Evolutionary conservation across 2,888 invertebrate species (phyloP).

Genomic region (Scaptomyza tumidula): DNA sequence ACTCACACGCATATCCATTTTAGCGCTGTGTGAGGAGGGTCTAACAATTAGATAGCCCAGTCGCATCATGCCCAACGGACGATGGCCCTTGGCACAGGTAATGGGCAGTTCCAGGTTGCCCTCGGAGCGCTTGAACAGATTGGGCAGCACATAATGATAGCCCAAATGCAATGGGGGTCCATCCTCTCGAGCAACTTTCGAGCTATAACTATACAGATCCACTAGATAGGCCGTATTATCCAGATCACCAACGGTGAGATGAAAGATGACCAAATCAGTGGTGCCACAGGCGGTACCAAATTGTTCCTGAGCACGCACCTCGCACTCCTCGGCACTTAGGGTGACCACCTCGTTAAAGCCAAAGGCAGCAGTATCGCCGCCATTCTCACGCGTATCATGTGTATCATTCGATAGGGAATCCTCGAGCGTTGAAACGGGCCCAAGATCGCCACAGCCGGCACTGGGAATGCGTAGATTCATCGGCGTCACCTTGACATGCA

Average conservation of each 20-base stretch:
- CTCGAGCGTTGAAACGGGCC: constrained; percentile 85
- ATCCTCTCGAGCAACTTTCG: constrained; percentile 86
- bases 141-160: constrained; percentile 95
- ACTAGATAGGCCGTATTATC: constrained; percentile 92
- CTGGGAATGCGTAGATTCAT: constrained; percentile 87
- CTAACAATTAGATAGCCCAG: constrained; percentile 86
- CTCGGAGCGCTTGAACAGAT: constrained; percentile 91
- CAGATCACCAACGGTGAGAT: constrained; percentile 90
- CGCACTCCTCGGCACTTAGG: constrained; percentile 88
- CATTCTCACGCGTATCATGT: constrained; percentile 86
- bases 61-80: constrained; percentile 92
- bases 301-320: constrained; percentile 90
- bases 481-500: constrained; percentile 91
- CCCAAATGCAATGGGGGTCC: constrained; percentile 94
- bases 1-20: constrained; percentile 91
- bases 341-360: constrained; percentile 88
- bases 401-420: constrained; percentile 87
- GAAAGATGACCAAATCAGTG: constrained; percentile 91
- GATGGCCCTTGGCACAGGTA: constrained; percentile 92
- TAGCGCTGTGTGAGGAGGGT: constrained; percentile 80
- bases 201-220: constrained; percentile 92
- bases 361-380: constrained; percentile 84
- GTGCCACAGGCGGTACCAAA: constrained; percentile 91
- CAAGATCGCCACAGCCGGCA: constrained; percentile 72
- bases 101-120: constrained; percentile 93